A percentile compares a stretch with the other conserved stretches of the same genome.
These are phyloP conservation scores for Crenichthys baileyi DNA, from an alignment of 2,797 vertebrate genomes.

Conservation along the genomic window DNA sequence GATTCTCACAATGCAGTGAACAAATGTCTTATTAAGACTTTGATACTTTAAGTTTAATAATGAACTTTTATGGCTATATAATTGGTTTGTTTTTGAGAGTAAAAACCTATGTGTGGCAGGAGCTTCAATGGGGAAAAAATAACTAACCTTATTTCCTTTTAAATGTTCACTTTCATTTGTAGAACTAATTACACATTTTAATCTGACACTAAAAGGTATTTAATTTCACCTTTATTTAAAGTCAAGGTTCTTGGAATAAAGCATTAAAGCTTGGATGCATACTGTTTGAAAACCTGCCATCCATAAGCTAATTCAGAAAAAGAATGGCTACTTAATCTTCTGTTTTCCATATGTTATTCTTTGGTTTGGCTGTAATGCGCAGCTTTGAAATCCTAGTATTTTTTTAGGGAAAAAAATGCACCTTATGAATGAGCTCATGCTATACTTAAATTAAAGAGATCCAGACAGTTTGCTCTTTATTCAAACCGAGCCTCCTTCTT, in stretches of 20 bases:
- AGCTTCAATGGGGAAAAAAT: no score
- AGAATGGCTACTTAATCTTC: slow-evolving; percentile 37
- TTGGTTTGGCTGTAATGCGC: slow-evolving; percentile 55
- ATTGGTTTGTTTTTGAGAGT: no score
- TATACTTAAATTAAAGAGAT: slow-evolving; percentile 81
- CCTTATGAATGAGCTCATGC: slow-evolving; percentile 76
- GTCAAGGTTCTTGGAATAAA: slow-evolving; percentile 27
- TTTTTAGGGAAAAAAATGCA: slow-evolving; percentile 57
- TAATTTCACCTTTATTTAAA: slow-evolving; percentile 18
- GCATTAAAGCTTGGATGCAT: slow-evolving; percentile 29
- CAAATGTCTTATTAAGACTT: no score
- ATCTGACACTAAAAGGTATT: slow-evolving; percentile 31
- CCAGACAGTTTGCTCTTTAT: slow-evolving; percentile 63
- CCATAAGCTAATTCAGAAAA: slow-evolving; percentile 24
- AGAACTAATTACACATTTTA: slow-evolving; percentile 16
- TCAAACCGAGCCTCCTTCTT: slow-evolving; percentile 63
- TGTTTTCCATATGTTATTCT: slow-evolving; percentile 53
- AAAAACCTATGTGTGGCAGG: no score
- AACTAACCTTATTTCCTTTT: no score
- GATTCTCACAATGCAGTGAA: no score
- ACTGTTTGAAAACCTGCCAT: slow-evolving; percentile 20
- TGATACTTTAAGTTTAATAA: no score
- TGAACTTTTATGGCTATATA: no score
- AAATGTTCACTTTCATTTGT: no score
- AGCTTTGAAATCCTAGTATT: slow-evolving; percentile 69